phyloP scores from a whole-genome alignment of 1,140 invertebrate species.

The Heliconius hewitsoni region DNA sequence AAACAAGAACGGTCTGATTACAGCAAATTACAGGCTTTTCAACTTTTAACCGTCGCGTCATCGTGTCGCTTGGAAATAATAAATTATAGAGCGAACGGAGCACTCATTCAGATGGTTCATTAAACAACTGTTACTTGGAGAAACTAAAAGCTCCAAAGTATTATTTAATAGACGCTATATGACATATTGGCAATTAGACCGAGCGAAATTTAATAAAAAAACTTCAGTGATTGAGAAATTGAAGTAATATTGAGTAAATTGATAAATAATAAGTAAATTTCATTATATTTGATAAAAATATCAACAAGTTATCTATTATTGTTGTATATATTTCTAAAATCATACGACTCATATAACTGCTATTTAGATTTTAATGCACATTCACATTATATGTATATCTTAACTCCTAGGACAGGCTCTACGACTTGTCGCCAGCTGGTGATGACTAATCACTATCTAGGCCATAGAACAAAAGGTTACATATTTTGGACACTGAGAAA shows the following conservation, averaged over 20 bases:
- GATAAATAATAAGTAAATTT: background rate
- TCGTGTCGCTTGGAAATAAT: constrained; percentile 24
- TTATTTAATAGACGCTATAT: constrained; percentile 13
- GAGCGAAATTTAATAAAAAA: background rate
- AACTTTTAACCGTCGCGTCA: constrained; percentile 11
- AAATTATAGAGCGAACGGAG: constrained; percentile 36
- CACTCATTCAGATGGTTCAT: constrained; percentile 21
- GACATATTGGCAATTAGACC: background rate
- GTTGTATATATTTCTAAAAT: background rate
- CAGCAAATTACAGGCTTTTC: constrained; percentile 39
- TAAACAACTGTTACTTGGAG: constrained; percentile 30
- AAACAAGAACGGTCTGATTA: constrained; percentile 41
- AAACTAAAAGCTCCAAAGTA: constrained; percentile 8
- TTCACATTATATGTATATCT: background rate
- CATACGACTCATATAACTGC: background rate
- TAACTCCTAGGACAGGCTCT: background rate
- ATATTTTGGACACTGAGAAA: constrained; percentile 41
- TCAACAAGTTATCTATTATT: background rate
- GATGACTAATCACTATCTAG: constrained; percentile 32
- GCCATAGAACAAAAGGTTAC: constrained; percentile 33
- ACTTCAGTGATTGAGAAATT: background rate
- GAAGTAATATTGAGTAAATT: background rate
- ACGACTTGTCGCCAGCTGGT: background rate
- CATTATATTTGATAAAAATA: background rate
- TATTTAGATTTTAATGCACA: background rate